A percentile compares a stretch with the other conserved stretches of the same genome.
These are phyloP conservation scores for Pomatostomus ruficeps DNA, from an alignment of 2,113 vertebrate genomes.

Conservation along the genomic window DNA sequence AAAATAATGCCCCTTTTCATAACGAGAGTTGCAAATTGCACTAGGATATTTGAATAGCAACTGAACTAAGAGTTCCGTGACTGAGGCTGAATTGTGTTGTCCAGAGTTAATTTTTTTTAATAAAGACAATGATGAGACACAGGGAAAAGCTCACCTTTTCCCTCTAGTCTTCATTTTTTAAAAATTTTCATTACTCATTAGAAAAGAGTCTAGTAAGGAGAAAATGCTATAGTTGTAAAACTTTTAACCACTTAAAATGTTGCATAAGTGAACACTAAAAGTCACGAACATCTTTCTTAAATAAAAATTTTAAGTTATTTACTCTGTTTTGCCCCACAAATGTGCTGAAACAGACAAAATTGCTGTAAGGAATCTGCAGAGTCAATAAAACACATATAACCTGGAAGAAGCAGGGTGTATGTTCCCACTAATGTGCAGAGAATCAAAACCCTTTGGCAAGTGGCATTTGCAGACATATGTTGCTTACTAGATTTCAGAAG, in stretches of 20 bases:
- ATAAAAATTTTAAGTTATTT: not conserved
- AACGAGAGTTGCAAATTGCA: constrained; percentile 15
- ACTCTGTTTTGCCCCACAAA: not conserved
- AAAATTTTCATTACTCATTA: not conserved
- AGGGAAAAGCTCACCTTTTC: not conserved
- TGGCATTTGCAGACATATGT: not conserved
- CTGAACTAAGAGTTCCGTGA: constrained; percentile 8
- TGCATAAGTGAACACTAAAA: not conserved
- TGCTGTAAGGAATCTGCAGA: not conserved
- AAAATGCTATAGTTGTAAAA: not conserved
- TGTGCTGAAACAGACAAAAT: not conserved
- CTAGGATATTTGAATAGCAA: constrained; percentile 36
- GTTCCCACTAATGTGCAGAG: not conserved
- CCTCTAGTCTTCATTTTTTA: not conserved
- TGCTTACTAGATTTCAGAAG: constrained; percentile 4
- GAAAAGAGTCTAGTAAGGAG: not conserved
- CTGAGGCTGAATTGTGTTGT: constrained; percentile 17
- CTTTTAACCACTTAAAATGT: not conserved
- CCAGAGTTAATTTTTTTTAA: constrained; percentile 1
- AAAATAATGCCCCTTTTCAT: constrained; percentile 34
- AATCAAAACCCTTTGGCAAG: not conserved
- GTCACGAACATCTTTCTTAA: not conserved
- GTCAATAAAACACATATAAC: not conserved
- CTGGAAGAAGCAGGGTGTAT: not conserved
- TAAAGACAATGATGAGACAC: not conserved